Evolutionary conservation across 2,888 invertebrate species (phyloP).

Genomic region (Cylloceria caligata): DNA sequence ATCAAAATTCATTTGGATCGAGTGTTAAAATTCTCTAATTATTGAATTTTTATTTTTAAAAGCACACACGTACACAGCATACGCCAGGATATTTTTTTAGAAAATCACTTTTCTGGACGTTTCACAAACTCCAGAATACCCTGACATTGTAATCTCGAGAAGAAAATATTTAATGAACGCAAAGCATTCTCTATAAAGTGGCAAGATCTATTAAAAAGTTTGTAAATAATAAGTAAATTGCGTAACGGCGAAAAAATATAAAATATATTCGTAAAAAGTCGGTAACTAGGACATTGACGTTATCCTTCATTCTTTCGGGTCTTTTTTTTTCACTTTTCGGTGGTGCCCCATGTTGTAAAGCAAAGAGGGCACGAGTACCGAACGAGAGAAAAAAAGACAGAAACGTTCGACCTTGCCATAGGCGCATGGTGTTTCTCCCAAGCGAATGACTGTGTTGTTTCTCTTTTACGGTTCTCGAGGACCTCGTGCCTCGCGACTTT

Average conservation of each 20-base stretch:
- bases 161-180: no score
- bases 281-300: background rate
- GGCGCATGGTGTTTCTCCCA: slow-evolving; percentile 2
- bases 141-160: no score
- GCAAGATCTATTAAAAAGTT: no score
- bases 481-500: background rate
- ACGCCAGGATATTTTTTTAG: no score
- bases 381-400: background rate
- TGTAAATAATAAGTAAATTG: background rate
- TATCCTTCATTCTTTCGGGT: background rate
- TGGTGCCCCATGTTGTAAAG: no score
- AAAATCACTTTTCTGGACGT: no score
- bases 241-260: background rate
- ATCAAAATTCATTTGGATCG: no score
- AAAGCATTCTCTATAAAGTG: no score
- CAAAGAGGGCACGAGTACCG: background rate
- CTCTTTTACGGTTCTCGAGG: background rate
- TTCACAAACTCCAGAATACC: no score
- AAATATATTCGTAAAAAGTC: background rate
- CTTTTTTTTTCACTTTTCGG: background rate
- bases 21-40: no score
- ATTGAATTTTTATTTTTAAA: no score
- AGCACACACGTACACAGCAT: no score
- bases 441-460: background rate
- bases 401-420: background rate